phyloP scores from a whole-genome alignment of 2,797 vertebrate genomes.

The Pterois miles region DNA sequence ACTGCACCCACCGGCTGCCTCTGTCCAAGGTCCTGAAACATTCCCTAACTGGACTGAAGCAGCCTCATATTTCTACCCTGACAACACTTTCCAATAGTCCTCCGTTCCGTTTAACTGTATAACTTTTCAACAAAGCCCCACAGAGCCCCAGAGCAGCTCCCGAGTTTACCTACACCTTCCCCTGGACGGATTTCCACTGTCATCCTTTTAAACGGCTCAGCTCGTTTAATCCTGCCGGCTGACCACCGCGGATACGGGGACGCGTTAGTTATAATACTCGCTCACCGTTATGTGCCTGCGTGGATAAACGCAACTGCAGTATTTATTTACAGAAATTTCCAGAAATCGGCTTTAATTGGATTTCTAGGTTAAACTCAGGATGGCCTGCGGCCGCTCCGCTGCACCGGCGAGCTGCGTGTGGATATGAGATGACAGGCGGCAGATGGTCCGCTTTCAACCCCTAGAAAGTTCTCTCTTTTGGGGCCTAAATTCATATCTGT shows the following conservation, averaged over 20 bases:
- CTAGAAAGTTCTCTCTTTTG: conserved; percentile 9
- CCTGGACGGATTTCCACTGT: conserved; percentile 71
- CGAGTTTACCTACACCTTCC: conserved; percentile 51
- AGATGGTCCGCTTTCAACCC: conserved; percentile 6
- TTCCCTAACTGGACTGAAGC: not conserved
- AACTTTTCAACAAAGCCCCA: not conserved
- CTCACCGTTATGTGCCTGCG: conserved; percentile 20
- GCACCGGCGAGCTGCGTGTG: conserved; percentile 35
- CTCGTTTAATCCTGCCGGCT: conserved; percentile 77
- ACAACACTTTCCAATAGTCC: not conserved
- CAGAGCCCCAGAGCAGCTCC: not conserved
- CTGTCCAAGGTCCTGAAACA: conserved; percentile 63
- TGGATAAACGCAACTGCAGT: conserved; percentile 4
- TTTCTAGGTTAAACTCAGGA: conserved; percentile 20
- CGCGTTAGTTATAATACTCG: conserved; percentile 40
- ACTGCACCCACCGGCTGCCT: conserved; percentile 13
- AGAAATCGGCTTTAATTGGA: conserved; percentile 48
- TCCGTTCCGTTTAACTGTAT: too few species aligned
- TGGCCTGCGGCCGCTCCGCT: conserved; percentile 35
- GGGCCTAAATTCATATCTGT: conserved; percentile 30
- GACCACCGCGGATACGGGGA: conserved; percentile 50
- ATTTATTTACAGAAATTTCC: conserved; percentile 9
- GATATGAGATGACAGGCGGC: conserved; percentile 46
- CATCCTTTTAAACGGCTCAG: conserved; percentile 84
- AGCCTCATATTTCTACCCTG: not conserved